These are phyloP conservation scores for Callaeas wilsoni DNA, from an alignment of 2,113 vertebrate species.

Conservation along the genomic window DNA sequence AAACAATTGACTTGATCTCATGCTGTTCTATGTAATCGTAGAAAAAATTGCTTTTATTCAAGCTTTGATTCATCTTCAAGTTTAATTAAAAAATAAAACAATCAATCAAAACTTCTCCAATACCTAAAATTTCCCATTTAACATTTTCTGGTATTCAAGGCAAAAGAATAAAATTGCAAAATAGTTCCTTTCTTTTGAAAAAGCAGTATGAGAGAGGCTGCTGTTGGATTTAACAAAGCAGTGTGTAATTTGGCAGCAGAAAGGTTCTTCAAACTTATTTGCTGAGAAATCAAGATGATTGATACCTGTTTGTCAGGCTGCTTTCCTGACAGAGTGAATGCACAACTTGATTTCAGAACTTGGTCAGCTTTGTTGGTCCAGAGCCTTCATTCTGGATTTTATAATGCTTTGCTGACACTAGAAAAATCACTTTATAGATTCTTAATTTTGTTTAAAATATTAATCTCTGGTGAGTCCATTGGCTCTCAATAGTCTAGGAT, in stretches of 20 bases:
- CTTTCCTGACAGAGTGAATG: not conserved
- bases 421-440: not conserved
- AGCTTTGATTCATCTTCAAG: not conserved
- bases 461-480: not conserved
- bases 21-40: not conserved
- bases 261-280: conserved; percentile 32
- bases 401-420: not conserved
- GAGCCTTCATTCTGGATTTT: not conserved
- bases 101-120: not conserved
- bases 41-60: not conserved
- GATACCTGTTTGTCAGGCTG: not conserved
- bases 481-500: not conserved
- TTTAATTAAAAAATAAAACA: not conserved
- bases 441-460: not conserved
- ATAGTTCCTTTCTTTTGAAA: not conserved
- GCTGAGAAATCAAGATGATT: conserved; percentile 34
- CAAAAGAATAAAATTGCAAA: not conserved
- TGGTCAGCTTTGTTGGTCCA: not conserved
- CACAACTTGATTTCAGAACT: not conserved
- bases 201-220: not conserved
- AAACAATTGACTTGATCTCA: not conserved
- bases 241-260: not conserved
- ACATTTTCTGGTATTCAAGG: not conserved
- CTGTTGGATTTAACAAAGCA: not conserved
- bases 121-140: not conserved